Evolutionary conservation across 2,888 invertebrate species (phyloP).

Genomic region (Idaea dimidiata): DNA sequence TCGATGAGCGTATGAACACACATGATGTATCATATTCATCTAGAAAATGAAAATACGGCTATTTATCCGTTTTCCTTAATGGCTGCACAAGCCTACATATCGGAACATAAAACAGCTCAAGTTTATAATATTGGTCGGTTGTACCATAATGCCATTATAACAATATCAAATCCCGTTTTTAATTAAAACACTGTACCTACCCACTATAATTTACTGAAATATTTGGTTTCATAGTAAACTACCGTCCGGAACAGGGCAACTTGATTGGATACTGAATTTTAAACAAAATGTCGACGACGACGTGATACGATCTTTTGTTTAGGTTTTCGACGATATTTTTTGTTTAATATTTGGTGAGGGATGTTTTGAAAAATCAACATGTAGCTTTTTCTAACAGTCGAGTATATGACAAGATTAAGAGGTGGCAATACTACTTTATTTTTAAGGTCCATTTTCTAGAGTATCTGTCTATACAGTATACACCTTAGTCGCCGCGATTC

Average conservation of each 20-base stretch:
- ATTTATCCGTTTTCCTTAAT: too few species aligned
- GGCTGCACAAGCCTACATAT: background rate
- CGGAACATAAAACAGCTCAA: background rate
- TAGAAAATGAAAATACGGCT: too few species aligned
- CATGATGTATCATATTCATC: too few species aligned
- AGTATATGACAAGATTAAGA: background rate
- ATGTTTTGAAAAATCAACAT: background rate
- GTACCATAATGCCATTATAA: too few species aligned
- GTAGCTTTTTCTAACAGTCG: background rate
- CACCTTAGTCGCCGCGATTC: too few species aligned
- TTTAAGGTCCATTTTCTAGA: too few species aligned
- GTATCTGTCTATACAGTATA: too few species aligned
- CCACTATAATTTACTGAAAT: background rate
- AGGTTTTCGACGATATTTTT: background rate
- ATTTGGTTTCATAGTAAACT: background rate
- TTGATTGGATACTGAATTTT: background rate
- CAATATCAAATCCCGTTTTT: background rate
- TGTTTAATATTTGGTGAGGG: background rate
- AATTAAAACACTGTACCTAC: background rate
- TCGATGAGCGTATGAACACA: too few species aligned
- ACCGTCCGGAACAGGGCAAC: background rate
- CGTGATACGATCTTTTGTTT: background rate
- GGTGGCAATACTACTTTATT: too few species aligned
- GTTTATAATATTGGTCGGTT: too few species aligned
- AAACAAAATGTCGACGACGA: background rate